These are phyloP conservation scores for Plagiodera versicolora DNA, from an alignment of 2,888 invertebrate genomes.

Conservation along the genomic window DNA sequence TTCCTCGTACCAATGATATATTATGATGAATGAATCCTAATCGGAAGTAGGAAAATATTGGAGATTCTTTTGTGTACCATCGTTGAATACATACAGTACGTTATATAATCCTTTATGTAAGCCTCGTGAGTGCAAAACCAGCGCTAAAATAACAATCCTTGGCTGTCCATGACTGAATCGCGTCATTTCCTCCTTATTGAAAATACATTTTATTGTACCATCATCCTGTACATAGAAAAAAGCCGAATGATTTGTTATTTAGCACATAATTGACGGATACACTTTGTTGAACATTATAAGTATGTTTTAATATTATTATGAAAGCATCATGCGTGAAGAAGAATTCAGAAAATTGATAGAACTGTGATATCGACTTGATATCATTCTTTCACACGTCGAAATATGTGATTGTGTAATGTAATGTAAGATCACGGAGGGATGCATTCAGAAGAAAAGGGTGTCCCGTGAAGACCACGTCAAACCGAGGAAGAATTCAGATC, in stretches of 20 bases:
- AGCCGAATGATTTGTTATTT: slow-evolving; percentile 47
- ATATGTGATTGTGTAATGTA: not conserved
- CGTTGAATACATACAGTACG: not conserved
- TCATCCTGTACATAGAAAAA: slow-evolving; percentile 42
- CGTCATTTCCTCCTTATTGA: slow-evolving; percentile 49
- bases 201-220: slow-evolving; percentile 46
- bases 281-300: slow-evolving; percentile 45
- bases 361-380: not conserved
- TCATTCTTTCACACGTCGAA: not conserved
- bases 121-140: slow-evolving; percentile 21
- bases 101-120: not conserved
- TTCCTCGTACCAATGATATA: too few relatives aligned
- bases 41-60: too few relatives aligned
- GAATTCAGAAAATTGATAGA: not conserved
- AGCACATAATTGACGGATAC: slow-evolving; percentile 47
- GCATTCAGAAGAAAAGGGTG: too few relatives aligned
- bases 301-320: slow-evolving; percentile 28
- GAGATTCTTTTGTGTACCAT: too few relatives aligned
- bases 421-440: too few relatives aligned
- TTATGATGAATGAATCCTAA: too few relatives aligned
- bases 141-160: slow-evolving; percentile 38
- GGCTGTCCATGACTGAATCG: slow-evolving; percentile 38
- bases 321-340: not conserved
- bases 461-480: too few relatives aligned
- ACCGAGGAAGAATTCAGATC: too few relatives aligned